Conservation (phyloP, 2,888 invertebrate species). For the Clusia tigrina region DNA sequence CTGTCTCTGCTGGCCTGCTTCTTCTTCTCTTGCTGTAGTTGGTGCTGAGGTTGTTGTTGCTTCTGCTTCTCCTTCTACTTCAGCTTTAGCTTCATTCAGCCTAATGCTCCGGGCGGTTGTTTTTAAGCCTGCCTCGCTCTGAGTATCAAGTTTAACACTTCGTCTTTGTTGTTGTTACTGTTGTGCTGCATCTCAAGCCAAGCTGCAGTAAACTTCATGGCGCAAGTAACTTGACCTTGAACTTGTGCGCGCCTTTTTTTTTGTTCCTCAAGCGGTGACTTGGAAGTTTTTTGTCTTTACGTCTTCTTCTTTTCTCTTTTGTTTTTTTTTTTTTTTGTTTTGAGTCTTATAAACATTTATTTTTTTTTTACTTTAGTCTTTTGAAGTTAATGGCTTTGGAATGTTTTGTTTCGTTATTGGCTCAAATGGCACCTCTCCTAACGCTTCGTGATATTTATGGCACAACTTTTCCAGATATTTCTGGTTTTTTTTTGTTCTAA, state of each 20-base stretch:
- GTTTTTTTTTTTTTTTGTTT: conserved; percentile 21
- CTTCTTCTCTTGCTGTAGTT: too few species aligned
- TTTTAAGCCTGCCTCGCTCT: background rate
- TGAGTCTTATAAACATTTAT: too few species aligned
- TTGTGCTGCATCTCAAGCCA: background rate
- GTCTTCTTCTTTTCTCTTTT: background rate
- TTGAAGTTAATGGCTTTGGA: background rate
- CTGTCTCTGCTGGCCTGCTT: too few species aligned
- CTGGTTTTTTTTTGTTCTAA: conserved; percentile 14
- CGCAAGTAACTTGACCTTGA: conserved; percentile 45
- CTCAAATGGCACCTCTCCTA: background rate
- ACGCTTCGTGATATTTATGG: background rate
- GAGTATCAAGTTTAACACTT: background rate
- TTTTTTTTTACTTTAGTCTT: conserved; percentile 22
- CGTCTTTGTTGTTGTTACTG: background rate
- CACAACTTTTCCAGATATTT: background rate
- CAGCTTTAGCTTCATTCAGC: background rate
- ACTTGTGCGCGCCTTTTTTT: conserved; percentile 55
- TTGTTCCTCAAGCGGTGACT: conserved; percentile 43
- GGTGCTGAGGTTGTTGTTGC: too few species aligned
- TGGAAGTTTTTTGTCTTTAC: conserved; percentile 26
- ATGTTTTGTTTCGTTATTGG: conserved; percentile 25
- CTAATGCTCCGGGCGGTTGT: too few species aligned
- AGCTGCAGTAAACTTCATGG: background rate
- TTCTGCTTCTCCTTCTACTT: background rate